Evolutionary conservation across 30 jellyfish, hydroid and myxozoan genomes (phyloP), one percentile per base, ranked within the genome.

Genomic region (Chrysaora quinquecirrha): DNA sequence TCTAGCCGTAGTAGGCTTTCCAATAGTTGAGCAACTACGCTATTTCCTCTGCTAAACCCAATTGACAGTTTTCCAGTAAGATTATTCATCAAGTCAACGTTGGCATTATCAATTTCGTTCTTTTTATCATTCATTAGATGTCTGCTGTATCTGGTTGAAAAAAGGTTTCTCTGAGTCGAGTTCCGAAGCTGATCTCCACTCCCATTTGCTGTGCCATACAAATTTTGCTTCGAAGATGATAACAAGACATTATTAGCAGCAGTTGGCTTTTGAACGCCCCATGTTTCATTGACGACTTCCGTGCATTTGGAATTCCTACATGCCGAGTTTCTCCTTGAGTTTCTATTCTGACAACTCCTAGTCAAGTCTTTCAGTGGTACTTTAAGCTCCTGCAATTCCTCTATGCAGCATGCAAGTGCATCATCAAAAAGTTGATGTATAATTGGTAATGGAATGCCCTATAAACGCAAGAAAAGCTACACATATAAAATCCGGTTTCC

Each of bases 371-470:
- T 49, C n/a, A 80, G 31, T 30, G 76, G 22, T 19, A 43, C 19
- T 4, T 32, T 11, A 21, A 28, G 35, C 25, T 48, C 33, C 47
- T 19, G 9, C 0, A 70, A 69, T 56, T 64, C 90, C 23, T 67
- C 34, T 18, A 66, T 28, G 64, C 90, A 80, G 30, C 30, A 18
- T 47, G 30, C 65, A 2, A 80, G 58, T 12, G 90, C 90, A 30
- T 80, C 90, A 16, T 80, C 79, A 30, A 80, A 25, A 9, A 80
- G 58, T 31, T 66, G 90, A 56, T 80, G 58, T 11, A 80, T 32
- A 16, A 80, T 31, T 47, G 83, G 83, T n/a, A 67, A 52, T 20
- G 90, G 90, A 2, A 80, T 64, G 20, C 66, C 77, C 90, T 80
- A 35, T 23, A 43, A 78, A 38, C 2, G 56, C 11, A 66, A 9